These are phyloP conservation scores for Gracilinanus agilis DNA, from an alignment of 2,113 vertebrate species.

Conservation along the genomic window DNA sequence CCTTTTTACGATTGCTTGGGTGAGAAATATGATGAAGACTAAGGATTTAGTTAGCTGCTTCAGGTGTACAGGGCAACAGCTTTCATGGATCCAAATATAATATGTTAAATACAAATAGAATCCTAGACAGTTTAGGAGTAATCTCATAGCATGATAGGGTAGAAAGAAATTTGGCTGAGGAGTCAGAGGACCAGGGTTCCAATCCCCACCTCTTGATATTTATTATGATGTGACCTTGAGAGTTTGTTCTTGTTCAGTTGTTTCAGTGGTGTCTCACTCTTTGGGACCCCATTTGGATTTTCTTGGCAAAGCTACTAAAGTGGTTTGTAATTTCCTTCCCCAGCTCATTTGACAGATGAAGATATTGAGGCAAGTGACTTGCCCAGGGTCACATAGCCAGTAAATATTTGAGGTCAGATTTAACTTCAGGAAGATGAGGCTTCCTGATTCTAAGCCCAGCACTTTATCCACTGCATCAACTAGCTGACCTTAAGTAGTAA, in stretches of 20 bases:
- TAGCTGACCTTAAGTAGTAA: neutral
- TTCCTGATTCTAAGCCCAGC: too few species aligned
- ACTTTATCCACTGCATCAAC: too few species aligned
- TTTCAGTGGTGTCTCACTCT: too few species aligned
- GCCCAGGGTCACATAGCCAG: too few species aligned
- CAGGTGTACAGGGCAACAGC: neutral
- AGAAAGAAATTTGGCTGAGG: neutral
- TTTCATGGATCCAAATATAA: neutral
- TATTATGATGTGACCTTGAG: neutral
- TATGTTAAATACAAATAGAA: neutral
- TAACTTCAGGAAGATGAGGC: too few species aligned
- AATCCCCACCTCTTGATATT: neutral
- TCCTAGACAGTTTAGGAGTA: neutral
- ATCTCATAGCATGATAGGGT: neutral
- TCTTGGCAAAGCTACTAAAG: too few species aligned
- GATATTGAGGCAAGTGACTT: too few species aligned
- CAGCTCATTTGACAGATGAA: too few species aligned
- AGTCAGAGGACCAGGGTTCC: neutral
- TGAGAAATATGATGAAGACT: neutral
- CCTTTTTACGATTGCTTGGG: neutral
- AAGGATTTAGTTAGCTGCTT: neutral
- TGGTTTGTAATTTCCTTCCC: too few species aligned
- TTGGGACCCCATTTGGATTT: too few species aligned
- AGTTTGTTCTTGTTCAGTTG: too few species aligned
- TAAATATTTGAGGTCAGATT: too few species aligned